Evolutionary conservation across 2,888 invertebrate genomes (phyloP).

Genomic region (Camptogramma bilineatum): DNA sequence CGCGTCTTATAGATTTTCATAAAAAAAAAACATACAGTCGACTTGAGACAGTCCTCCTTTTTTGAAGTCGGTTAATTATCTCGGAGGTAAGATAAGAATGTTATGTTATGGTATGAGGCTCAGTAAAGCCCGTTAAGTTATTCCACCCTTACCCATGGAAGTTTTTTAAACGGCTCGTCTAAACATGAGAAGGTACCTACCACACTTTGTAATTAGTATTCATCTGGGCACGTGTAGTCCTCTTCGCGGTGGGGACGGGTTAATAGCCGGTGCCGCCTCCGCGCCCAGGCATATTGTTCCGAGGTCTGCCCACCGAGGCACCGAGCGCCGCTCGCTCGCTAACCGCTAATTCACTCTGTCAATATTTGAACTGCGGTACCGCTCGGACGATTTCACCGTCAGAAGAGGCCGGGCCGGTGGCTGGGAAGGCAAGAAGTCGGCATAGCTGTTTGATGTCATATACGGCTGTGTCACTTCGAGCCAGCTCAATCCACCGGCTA

Average conservation of each 20-base stretch:
- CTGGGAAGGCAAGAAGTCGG: constrained; percentile 95
- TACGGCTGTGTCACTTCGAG: constrained; percentile 94
- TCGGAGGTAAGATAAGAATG: background rate
- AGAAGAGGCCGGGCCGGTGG: constrained; percentile 76
- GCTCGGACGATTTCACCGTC: constrained; percentile 59
- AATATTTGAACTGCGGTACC: constrained; percentile 75
- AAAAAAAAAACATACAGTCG: no score
- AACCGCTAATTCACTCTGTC: constrained; percentile 72
- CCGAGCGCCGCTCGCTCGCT: constrained; percentile 75
- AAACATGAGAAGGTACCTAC: constrained; percentile 57
- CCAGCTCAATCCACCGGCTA: constrained; percentile 88
- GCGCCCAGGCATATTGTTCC: constrained; percentile 84
- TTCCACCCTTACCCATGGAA: constrained; percentile 41
- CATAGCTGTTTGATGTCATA: constrained; percentile 91
- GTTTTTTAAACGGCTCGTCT: constrained; percentile 45
- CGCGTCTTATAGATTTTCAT: background rate
- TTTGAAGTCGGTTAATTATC: no score
- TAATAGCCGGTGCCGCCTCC: constrained; percentile 85
- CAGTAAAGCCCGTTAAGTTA: no score
- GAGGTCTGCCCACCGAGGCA: constrained; percentile 79
- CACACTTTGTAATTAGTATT: constrained; percentile 80
- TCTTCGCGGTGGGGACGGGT: constrained; percentile 85
- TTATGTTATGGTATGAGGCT: no score
- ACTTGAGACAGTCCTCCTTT: background rate
- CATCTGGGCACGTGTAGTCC: constrained; percentile 83